phyloP scores from a whole-genome alignment of 2,113 vertebrate genomes.

The Noctilio leporinus region DNA sequence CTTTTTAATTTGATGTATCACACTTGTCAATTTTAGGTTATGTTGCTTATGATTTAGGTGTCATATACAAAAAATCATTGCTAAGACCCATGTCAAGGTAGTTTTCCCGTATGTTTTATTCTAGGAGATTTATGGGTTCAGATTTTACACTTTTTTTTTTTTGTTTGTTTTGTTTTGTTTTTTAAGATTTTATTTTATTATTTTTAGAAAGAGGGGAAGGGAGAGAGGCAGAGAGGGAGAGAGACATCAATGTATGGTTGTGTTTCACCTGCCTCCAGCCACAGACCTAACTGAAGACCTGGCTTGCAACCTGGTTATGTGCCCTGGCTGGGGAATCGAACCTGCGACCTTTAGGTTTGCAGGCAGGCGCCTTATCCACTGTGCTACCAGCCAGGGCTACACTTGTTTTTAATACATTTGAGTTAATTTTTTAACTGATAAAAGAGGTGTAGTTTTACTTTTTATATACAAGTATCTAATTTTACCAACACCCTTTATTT shows the following conservation, averaged over 20 bases:
- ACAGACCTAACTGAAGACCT: too few species aligned
- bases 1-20: background rate
- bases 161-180: too few species aligned
- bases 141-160: background rate
- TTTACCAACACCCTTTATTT: background rate
- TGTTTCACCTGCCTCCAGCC: too few species aligned
- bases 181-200: too few species aligned
- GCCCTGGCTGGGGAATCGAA: too few species aligned
- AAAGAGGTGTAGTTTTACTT: background rate
- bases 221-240: too few species aligned
- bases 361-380: too few species aligned
- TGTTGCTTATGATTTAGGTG: background rate
- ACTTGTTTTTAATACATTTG: background rate
- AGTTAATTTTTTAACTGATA: background rate
- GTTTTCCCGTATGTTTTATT: background rate
- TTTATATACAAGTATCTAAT: background rate
- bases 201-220: too few species aligned
- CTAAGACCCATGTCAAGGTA: background rate
- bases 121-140: background rate
- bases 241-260: too few species aligned
- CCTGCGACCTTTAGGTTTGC: too few species aligned
- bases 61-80: background rate
- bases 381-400: too few species aligned
- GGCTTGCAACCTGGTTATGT: too few species aligned
- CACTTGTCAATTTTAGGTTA: background rate